Base-by-base conservation (phyloP, 2,888 invertebrate genomes). In the Cryptosula pallasiana region DNA sequence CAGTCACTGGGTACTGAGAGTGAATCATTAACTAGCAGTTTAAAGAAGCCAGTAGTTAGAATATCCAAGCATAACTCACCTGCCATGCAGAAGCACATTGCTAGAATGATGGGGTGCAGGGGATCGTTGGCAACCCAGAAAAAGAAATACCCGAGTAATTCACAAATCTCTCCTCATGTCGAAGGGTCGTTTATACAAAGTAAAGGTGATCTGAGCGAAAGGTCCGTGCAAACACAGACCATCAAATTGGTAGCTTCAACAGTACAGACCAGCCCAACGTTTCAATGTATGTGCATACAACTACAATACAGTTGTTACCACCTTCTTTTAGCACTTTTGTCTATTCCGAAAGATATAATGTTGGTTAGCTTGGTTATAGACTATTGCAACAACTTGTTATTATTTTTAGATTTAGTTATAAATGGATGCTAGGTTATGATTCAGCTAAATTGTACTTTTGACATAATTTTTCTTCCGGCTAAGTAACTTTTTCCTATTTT, bases 201-300 rank as follows among this genome's bases (percentile, higher is more conserved):
- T 63, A 13, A 16, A 1, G 3, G 2, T 25, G 13, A 13, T 20
- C 13, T 27, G 3, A 34, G 34, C n/a, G 63, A 27, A 25, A 13
- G 13, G 13, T 27, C 34, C 16, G 29, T 63, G 32, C 63, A 34
- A n/a, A 34, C 34, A n/a, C 27, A 5, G n/a, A 27, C 3, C 32
- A 27, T 3, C 2, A 13, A 3, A 29, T 63, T 63, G 13, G 32
- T n/a, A 27, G 32, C 63, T 3, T 9, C 63, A 3, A 63, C 3
- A 32, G 63, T 34, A 9, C 63, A 34, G 32, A 63, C 63, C 9
- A 63, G 63, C 32, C 63, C 63, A 32, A 34, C 63, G 45, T 45
- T 20, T 45, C 5, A 5, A 45, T 45, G 45, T 45, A 45, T 13
- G 45, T 45, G 20, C 45, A n/a, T n/a, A n/a, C n/a, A n/a, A n/a